phyloP scores from a whole-genome alignment of 2,797 vertebrate genomes.

The Prionace glauca region DNA sequence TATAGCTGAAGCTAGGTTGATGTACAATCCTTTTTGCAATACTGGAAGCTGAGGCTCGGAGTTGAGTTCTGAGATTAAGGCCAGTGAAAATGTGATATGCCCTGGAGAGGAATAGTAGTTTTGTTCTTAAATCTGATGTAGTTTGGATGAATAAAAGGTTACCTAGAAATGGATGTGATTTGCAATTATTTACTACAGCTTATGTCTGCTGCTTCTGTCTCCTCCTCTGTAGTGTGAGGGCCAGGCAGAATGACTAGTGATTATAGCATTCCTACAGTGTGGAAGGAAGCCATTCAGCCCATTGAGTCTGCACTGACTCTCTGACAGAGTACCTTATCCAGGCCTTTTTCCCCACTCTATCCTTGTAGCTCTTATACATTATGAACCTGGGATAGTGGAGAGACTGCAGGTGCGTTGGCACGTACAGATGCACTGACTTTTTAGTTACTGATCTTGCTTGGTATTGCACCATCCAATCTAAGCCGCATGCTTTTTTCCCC shows the following conservation, averaged over 20 bases:
- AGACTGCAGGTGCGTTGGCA: neutral
- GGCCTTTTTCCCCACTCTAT: no score
- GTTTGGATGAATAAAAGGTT: neutral
- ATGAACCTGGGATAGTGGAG: neutral
- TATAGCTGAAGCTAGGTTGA: neutral
- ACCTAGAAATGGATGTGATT: neutral
- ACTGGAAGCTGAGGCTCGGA: neutral
- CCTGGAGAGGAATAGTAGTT: neutral
- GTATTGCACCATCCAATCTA: neutral
- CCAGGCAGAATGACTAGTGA: neutral
- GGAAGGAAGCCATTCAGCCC: no score
- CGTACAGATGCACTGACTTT: neutral
- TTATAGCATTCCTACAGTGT: no score
- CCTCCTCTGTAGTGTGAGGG: neutral
- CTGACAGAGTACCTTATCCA: no score
- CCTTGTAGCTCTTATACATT: no score
- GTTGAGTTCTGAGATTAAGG: neutral
- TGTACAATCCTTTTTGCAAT: neutral
- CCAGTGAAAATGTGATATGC: neutral
- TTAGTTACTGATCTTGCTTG: neutral
- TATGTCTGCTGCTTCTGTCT: neutral
- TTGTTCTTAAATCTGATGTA: neutral
- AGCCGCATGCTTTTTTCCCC: neutral
- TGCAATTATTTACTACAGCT: neutral
- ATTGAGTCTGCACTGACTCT: no score